Evolutionary conservation across 2,113 vertebrate species (phyloP).

Genomic region (Camelus dromedarius): DNA sequence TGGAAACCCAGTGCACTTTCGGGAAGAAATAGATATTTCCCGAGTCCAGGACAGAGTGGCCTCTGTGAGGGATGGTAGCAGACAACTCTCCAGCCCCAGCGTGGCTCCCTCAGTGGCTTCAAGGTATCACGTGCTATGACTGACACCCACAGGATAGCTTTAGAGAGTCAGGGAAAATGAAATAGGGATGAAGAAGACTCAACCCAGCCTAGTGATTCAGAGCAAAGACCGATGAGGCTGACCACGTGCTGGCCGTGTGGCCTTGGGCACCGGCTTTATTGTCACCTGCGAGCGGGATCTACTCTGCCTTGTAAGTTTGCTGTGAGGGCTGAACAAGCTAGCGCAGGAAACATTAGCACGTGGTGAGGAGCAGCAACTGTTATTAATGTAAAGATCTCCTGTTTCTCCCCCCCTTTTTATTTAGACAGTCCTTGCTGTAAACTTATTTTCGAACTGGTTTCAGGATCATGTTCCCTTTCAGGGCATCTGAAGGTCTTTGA

Average conservation of each 20-base stretch:
- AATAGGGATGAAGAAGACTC: not conserved
- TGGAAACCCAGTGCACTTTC: not conserved
- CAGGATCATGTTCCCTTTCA: not conserved
- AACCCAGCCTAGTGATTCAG: not conserved
- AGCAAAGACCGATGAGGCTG: not conserved
- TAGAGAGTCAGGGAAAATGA: constrained; percentile 12
- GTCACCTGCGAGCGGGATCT: not conserved
- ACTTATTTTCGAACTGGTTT: constrained; percentile 56
- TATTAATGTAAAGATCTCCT: not conserved
- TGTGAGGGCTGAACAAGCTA: not conserved
- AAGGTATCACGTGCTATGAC: not conserved
- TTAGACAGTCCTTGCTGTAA: not conserved
- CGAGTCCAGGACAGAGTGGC: not conserved
- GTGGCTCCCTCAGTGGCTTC: not conserved
- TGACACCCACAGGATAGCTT: not conserved
- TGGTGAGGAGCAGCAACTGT: not conserved
- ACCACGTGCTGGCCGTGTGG: not conserved
- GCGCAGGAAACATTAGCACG: not conserved
- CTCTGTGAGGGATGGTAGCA: not conserved
- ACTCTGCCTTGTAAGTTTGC: not conserved
- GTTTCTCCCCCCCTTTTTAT: not conserved
- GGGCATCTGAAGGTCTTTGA: constrained; percentile 2
- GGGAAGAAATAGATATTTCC: not conserved
- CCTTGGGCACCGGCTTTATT: not conserved
- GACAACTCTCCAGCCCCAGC: not conserved